phyloP scores from a whole-genome alignment of 1,140 invertebrate genomes.

The Tyrophagus putrescentiae region DNA sequence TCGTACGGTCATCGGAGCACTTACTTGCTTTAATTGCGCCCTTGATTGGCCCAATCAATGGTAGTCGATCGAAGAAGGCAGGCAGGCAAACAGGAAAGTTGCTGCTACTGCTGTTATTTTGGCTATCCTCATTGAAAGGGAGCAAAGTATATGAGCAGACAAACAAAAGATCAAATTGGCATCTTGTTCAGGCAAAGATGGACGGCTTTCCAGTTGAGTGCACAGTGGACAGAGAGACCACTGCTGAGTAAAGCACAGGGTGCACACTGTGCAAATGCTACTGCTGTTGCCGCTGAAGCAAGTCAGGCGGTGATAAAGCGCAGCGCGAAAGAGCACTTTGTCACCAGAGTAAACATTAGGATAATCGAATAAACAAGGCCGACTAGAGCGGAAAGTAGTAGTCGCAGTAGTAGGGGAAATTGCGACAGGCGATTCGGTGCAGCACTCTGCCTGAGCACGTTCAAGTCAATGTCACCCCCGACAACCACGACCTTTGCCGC shows the following conservation, averaged over 20 bases:
- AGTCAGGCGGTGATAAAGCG: background rate
- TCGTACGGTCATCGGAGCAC: too few species aligned
- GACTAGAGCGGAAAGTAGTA: background rate
- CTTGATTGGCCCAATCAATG: too few species aligned
- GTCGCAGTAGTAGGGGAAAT: background rate
- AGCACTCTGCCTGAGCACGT: background rate
- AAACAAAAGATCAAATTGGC: too few species aligned
- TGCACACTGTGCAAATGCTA: background rate
- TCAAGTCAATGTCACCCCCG: constrained; percentile 1
- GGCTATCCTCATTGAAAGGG: too few species aligned
- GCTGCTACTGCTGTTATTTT: too few species aligned
- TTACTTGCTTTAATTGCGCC: too few species aligned
- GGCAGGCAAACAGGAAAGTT: too few species aligned
- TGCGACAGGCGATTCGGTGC: background rate
- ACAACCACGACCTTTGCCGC: background rate
- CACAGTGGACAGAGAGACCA: too few species aligned
- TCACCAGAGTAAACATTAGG: constrained; percentile 9
- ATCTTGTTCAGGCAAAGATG: background rate
- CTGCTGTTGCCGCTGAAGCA: background rate
- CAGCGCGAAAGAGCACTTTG: constrained; percentile 12
- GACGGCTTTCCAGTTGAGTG: constrained; percentile 5
- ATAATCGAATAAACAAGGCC: constrained; percentile 16
- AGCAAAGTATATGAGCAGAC: too few species aligned
- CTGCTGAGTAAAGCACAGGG: background rate
- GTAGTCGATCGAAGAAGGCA: too few species aligned